Conservation (phyloP, 2,888 invertebrate species). For the Galerucella pusilla region DNA sequence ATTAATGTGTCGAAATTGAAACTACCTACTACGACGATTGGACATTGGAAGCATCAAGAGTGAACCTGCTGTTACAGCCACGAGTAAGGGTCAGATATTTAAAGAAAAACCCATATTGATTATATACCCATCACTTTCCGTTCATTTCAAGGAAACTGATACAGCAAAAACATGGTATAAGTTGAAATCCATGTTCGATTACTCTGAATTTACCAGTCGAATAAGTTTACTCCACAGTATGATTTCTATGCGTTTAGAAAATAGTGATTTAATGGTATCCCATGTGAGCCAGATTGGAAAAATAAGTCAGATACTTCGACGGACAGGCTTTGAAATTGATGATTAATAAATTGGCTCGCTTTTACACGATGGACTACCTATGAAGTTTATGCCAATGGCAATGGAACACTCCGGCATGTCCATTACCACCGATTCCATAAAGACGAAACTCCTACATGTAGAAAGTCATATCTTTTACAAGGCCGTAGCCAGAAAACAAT, state of each 20-base stretch:
- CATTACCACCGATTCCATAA: slow-evolving; percentile 49
- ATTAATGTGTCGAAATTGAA: no score
- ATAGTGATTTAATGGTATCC: slow-evolving; percentile 46
- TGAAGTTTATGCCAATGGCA: slow-evolving; percentile 46
- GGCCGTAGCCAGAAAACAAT: no score
- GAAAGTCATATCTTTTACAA: neutral
- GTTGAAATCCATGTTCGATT: slow-evolving; percentile 32
- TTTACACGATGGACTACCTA: slow-evolving; percentile 49
- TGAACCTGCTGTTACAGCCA: no score
- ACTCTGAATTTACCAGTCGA: slow-evolving; percentile 39
- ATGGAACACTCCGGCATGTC: slow-evolving; percentile 50
- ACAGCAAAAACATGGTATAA: no score
- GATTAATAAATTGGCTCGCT: slow-evolving; percentile 38
- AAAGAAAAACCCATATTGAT: no score
- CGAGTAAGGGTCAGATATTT: no score
- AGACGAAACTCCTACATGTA: slow-evolving; percentile 50
- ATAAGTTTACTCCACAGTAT: slow-evolving; percentile 26
- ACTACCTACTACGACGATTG: slow-evolving; percentile 44
- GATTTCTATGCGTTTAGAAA: slow-evolving; percentile 30
- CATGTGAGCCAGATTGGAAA: slow-evolving; percentile 50
- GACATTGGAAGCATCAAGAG: slow-evolving; percentile 38
- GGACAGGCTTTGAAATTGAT: slow-evolving; percentile 41
- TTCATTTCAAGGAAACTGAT: no score
- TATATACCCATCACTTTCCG: no score
- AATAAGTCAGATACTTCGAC: slow-evolving; percentile 44